phyloP scores from a whole-genome alignment of 2,888 invertebrate species.

The Eristalis tenax region DNA sequence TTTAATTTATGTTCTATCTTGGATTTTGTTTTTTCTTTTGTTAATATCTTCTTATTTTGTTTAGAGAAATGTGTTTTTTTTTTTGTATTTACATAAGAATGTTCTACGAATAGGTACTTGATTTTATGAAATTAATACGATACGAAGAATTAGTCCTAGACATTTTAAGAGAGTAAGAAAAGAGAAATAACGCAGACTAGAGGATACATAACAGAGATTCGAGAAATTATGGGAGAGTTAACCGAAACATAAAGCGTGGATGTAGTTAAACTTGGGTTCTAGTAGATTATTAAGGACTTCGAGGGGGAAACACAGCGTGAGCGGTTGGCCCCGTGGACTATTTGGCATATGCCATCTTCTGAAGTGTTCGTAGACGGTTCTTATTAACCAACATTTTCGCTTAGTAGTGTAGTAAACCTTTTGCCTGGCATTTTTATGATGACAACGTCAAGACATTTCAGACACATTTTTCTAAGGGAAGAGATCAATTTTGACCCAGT shows the following conservation, averaged over 20 bases:
- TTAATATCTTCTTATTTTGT: conserved; percentile 19
- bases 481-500: too few species aligned
- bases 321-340: too few species aligned
- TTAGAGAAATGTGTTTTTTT: conserved; percentile 26
- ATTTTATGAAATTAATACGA: conserved; percentile 62
- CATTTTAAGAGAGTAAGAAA: conserved; percentile 13
- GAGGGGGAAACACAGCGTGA: too few species aligned
- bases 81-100: conserved; percentile 63
- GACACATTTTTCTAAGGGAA: too few species aligned
- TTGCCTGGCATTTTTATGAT: too few species aligned
- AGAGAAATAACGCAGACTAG: not conserved
- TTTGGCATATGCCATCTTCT: too few species aligned
- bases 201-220: conserved; percentile 13
- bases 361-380: too few species aligned
- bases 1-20: conserved; percentile 30
- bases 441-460: too few species aligned
- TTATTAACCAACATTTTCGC: too few species aligned
- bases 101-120: conserved; percentile 68
- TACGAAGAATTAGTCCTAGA: conserved; percentile 28
- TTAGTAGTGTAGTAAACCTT: too few species aligned
- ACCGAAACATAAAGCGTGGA: not conserved
- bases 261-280: not conserved
- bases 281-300: not conserved
- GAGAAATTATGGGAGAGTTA: conserved; percentile 2
- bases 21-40: conserved; percentile 15